Conservation (phyloP, 2,888 invertebrate species). For the Rhynchonema sp. region DNA sequence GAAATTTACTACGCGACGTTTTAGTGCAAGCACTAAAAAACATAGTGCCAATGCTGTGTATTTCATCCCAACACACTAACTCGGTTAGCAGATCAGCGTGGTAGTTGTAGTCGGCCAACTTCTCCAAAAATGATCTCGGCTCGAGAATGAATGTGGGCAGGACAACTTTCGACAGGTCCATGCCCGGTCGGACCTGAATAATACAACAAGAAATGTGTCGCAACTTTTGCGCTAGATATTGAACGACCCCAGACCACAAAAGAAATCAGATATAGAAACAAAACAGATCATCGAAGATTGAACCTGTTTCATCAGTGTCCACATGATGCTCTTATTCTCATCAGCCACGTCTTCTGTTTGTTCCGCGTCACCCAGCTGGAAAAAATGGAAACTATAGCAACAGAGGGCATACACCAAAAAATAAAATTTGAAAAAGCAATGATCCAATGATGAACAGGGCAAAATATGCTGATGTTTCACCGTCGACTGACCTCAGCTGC, state of each 20-base stretch:
- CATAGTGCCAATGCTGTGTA: too few relatives aligned
- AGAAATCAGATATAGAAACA: too few relatives aligned
- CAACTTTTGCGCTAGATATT: too few relatives aligned
- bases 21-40: too few relatives aligned
- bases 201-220: too few relatives aligned
- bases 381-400: too few relatives aligned
- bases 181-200: constrained; percentile 63
- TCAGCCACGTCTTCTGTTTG: constrained; percentile 78
- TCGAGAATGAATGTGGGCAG: constrained; percentile 82
- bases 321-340: constrained; percentile 79
- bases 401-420: not conserved
- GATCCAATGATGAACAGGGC: not conserved
- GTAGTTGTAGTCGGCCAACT: constrained; percentile 76
- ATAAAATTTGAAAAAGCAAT: not conserved
- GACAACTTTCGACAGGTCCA: constrained; percentile 82
- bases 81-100: constrained; percentile 67
- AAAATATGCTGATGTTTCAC: too few relatives aligned
- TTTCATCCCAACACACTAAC: too few relatives aligned
- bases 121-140: constrained; percentile 76
- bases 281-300: too few relatives aligned
- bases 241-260: too few relatives aligned
- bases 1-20: too few relatives aligned
- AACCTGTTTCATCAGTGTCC: constrained; percentile 74
- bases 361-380: not conserved
- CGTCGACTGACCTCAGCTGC: too few relatives aligned